phyloP scores from a whole-genome alignment of 2,113 vertebrate species.

The Fregetta grallaria region DNA sequence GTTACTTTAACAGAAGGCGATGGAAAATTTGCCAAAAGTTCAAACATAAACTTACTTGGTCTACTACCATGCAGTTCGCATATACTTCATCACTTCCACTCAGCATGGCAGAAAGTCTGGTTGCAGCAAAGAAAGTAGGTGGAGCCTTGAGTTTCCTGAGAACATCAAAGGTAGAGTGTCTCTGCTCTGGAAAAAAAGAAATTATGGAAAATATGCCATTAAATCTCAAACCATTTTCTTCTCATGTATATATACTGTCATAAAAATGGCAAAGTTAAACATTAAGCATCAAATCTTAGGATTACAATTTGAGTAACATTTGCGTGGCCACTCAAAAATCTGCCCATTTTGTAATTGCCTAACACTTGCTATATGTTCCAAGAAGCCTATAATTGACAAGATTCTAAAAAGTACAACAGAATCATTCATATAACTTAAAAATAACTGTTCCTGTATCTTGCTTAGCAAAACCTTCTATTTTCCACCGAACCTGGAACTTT shows the following conservation, averaged over 20 bases:
- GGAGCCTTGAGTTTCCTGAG: slow-evolving; percentile 66
- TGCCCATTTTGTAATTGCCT: background rate
- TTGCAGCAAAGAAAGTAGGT: slow-evolving; percentile 60
- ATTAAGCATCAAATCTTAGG: background rate
- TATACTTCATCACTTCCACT: slow-evolving; percentile 78
- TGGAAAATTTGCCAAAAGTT: background rate
- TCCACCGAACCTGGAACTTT: background rate
- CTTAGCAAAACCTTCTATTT: background rate
- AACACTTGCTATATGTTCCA: background rate
- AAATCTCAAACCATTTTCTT: background rate
- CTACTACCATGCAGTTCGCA: slow-evolving; percentile 85
- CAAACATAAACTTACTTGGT: slow-evolving; percentile 73
- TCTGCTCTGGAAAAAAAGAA: slow-evolving; percentile 71
- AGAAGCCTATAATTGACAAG: background rate
- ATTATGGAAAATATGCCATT: background rate
- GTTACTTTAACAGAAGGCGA: background rate
- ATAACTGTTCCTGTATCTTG: background rate
- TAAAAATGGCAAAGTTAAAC: background rate
- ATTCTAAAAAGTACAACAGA: background rate
- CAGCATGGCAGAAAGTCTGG: slow-evolving; percentile 69
- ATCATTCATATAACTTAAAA: background rate
- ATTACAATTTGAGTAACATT: background rate
- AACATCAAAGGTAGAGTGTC: slow-evolving; percentile 62
- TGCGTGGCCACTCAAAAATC: background rate
- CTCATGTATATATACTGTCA: background rate